phyloP scores from a whole-genome alignment of 2,888 invertebrate species.

The Gortyna flavago region DNA sequence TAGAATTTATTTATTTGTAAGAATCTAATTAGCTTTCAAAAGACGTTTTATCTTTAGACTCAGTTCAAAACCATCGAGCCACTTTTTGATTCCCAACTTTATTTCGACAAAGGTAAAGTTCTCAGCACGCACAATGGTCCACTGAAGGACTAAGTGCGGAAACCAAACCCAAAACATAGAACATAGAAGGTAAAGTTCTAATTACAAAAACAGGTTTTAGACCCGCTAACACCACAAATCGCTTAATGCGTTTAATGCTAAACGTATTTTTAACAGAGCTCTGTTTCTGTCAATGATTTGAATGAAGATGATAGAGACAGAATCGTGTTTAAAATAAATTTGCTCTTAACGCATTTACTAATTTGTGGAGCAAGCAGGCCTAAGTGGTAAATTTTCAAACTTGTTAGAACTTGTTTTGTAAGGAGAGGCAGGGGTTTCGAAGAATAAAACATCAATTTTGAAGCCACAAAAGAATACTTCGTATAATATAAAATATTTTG shows the following conservation, averaged over 20 bases:
- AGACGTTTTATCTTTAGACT: neutral
- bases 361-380: too few species aligned
- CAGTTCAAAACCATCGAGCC: neutral
- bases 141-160: too few species aligned
- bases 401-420: neutral
- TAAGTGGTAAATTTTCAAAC: too few species aligned
- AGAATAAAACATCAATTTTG: neutral
- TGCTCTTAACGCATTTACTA: too few species aligned
- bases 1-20: neutral
- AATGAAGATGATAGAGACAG: neutral
- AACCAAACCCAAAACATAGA: too few species aligned
- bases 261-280: neutral
- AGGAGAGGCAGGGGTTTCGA: neutral
- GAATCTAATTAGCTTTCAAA: neutral
- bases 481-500: constrained; percentile 3
- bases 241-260: neutral
- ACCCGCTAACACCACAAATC: neutral
- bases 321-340: neutral
- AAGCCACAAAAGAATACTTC: neutral
- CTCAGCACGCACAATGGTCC: too few species aligned
- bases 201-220: neutral
- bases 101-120: neutral
- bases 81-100: neutral
- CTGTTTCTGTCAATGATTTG: neutral
- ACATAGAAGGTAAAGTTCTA: neutral